Evolutionary conservation across 1,140 invertebrate species (phyloP), one percentile per base, ranked within the genome.

Genomic region (Oncopodura yosiiana): DNA sequence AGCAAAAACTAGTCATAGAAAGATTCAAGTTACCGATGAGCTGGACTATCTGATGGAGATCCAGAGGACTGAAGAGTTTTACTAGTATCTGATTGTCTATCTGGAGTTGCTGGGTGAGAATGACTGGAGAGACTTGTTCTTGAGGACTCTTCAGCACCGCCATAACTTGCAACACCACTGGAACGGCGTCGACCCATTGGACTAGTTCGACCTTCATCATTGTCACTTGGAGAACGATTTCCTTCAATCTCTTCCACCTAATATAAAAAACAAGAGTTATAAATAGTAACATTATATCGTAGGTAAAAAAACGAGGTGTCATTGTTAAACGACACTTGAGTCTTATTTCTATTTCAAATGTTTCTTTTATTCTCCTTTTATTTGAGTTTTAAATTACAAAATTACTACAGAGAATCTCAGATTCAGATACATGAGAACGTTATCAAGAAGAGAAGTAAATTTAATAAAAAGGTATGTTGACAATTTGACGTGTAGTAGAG

Each of bases 211-310:
- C 30, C 44, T 18, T 27, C 44, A 11, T 39, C 37, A 6, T 61
- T 63, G 6, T 63, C 62, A 50, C 48, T 61, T 27, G 62, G 62
- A 44, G 62, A 63, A 19, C 55, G 37, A 30, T 63, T 63, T 24
- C 62, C 62, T 53, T 63, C 62, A n/a, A 63, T 60, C 53, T 63
- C 62, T 53, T 63, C 62, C 51, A 63, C 62, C 62, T 63, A 52
- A 14, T 52, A 46, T 6, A 34, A 42, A 46, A 53, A 53, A 52
- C n/a, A n/a, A n/a, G n/a, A n/a, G n/a, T n/a, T n/a, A n/a, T n/a
- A n/a, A n/a, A n/a, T n/a, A n/a, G n/a, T n/a, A n/a, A n/a, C n/a
- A n/a, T n/a, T n/a, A n/a, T n/a, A n/a, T n/a, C n/a, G n/a, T n/a
- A n/a, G n/a, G n/a, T n/a, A n/a, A n/a, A n/a, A n/a, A n/a, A n/a